phyloP scores from a whole-genome alignment of 2,797 vertebrate genomes.

The Tragopan temminckii region DNA sequence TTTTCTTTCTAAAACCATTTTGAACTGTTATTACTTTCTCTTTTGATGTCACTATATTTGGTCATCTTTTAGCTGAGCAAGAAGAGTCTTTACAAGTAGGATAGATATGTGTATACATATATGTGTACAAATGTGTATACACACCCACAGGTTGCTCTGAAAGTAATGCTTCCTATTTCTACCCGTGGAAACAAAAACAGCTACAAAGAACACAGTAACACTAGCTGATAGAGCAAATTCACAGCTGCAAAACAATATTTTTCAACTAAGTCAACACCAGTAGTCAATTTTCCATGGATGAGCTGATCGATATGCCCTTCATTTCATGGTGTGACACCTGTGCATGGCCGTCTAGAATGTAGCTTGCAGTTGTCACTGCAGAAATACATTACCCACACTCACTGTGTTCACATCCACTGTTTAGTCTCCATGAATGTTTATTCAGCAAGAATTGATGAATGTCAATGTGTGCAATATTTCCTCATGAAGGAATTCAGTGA shows the following conservation, averaged over 20 bases:
- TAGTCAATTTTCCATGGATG: neutral
- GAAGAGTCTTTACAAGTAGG: neutral
- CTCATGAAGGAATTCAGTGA: neutral
- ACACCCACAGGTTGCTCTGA: neutral
- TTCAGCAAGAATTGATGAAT: neutral
- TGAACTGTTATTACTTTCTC: neutral
- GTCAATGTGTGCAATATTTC: neutral
- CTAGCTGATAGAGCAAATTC: neutral
- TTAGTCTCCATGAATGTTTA: too few species aligned
- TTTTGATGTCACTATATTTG: neutral
- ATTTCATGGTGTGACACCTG: too few species aligned
- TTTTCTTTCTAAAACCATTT: neutral
- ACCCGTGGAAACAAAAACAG: too few species aligned
- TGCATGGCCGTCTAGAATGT: too few species aligned
- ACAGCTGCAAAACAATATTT: neutral
- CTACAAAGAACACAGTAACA: too few species aligned
- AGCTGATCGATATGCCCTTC: too few species aligned
- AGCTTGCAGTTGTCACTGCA: too few species aligned
- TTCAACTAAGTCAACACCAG: neutral
- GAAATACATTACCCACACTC: neutral
- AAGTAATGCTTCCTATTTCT: neutral
- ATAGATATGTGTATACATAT: neutral
- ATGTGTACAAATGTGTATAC: neutral
- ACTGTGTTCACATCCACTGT: too few species aligned
- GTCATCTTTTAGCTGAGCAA: neutral